phyloP scores from a whole-genome alignment of 2,888 invertebrate species.

The Cataglyphis altisquamis region DNA sequence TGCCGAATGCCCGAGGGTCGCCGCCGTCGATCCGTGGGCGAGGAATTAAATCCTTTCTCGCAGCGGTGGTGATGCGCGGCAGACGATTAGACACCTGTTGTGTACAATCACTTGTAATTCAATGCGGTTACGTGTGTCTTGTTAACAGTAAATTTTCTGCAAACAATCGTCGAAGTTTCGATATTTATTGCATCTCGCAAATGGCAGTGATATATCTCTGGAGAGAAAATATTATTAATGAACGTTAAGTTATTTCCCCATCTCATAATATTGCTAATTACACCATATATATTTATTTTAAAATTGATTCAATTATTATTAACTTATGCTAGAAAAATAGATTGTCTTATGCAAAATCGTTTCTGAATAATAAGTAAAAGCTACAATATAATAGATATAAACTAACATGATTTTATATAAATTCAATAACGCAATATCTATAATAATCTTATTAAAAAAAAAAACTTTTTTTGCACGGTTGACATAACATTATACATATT shows the following conservation, averaged over 20 bases:
- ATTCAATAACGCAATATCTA: not conserved
- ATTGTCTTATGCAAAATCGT: constrained; percentile 7
- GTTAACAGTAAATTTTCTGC: constrained; percentile 34
- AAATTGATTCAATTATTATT: not conserved
- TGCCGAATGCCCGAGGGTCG: constrained; percentile 27
- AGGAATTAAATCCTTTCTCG: constrained; percentile 45
- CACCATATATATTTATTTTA: not conserved
- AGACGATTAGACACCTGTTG: constrained; percentile 49
- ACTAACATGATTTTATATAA: not conserved
- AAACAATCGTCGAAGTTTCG: constrained; percentile 5
- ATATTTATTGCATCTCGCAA: not conserved
- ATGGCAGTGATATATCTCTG: not conserved
- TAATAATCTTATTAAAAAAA: not conserved
- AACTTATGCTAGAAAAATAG: not conserved
- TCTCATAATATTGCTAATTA: not conserved
- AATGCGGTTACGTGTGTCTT: constrained; percentile 36
- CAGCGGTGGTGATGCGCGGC: not conserved
- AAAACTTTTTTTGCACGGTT: not conserved
- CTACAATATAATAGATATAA: not conserved
- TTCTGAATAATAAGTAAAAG: constrained; percentile 1
- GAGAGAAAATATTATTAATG: not conserved
- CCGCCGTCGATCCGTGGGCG: constrained; percentile 44
- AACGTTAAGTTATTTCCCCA: not conserved
- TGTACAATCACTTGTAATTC: constrained; percentile 52
- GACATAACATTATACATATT: not conserved